phyloP scores from a whole-genome alignment of 2,888 invertebrate genomes.

The Hypselothyrea guttata region DNA sequence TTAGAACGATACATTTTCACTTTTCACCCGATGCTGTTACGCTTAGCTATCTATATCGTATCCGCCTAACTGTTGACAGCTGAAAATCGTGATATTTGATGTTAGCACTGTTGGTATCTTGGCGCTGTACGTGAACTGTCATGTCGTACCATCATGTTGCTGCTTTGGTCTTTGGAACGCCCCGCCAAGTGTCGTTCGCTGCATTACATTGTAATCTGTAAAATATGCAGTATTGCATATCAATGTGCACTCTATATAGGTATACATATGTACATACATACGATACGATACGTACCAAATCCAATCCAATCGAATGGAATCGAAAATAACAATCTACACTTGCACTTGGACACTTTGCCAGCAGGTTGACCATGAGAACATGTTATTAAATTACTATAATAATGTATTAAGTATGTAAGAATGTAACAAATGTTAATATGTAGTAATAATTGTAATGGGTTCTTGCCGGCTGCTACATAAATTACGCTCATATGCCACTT shows the following conservation, averaged over 20 bases:
- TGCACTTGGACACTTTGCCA: conserved; percentile 31
- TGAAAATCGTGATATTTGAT: conserved; percentile 77
- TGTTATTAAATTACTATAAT: conserved; percentile 80
- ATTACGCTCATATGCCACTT: conserved; percentile 32
- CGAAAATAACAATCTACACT: conserved; percentile 4
- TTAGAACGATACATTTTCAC: conserved; percentile 75
- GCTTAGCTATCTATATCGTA: conserved; percentile 14
- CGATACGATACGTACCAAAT: conserved; percentile 9
- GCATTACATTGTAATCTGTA: conserved; percentile 71
- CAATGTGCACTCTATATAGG: conserved; percentile 42
- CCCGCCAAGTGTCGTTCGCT: conserved; percentile 72
- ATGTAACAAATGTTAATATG: conserved; percentile 78
- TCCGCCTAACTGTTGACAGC: conserved; percentile 67
- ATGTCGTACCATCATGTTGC: conserved; percentile 41
- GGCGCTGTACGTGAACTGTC: conserved; percentile 13
- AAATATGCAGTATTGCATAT: conserved; percentile 58
- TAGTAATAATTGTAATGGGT: conserved; percentile 76
- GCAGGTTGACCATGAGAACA: conserved; percentile 81
- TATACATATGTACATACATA: too few species aligned
- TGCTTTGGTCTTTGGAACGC: conserved; percentile 38
- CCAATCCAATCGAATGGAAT: conserved; percentile 37
- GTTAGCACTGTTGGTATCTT: conserved; percentile 44
- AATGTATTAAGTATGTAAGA: conserved; percentile 78
- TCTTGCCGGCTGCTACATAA: conserved; percentile 48
- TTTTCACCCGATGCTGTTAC: conserved; percentile 45